phyloP scores from a whole-genome alignment of 2,888 invertebrate species.

The Ormyrus pomaceus region DNA sequence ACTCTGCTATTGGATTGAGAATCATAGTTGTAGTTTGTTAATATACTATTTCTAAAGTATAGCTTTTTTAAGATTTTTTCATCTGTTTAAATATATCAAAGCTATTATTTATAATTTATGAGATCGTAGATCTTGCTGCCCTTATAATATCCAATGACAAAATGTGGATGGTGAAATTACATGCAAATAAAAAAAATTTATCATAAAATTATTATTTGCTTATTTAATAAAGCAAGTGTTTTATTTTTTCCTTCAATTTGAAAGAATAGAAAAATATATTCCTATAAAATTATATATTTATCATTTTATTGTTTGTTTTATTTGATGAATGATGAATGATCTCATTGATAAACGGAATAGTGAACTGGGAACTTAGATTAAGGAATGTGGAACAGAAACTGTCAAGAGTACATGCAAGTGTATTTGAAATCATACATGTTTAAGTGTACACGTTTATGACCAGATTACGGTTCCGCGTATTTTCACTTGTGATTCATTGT shows the following conservation, averaged over 20 bases:
- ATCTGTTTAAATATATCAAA: conserved; percentile 7
- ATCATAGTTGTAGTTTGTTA: conserved; percentile 11
- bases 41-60: conserved; percentile 19
- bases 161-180: conserved; percentile 7
- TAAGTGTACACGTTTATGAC: background rate
- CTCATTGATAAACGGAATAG: conserved; percentile 1
- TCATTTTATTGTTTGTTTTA: background rate
- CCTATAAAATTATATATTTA: background rate
- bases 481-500: conserved; percentile 52
- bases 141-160: conserved; percentile 7
- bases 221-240: no score
- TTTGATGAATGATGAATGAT: background rate
- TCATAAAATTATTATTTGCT: background rate
- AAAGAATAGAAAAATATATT: no score
- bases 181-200: conserved; percentile 15
- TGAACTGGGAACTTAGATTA: conserved; percentile 1
- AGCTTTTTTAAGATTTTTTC: conserved; percentile 37
- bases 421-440: background rate
- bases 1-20: conserved; percentile 41
- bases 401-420: conserved; percentile 12
- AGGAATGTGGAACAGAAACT: conserved; percentile 25
- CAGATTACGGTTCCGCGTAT: background rate
- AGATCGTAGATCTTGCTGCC: conserved; percentile 21
- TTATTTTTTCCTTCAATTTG: no score
- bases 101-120: conserved; percentile 38